Percentiles rank a stretch among this genome's conserved stretches.
phyloP scores from a whole-genome alignment of 2,113 vertebrate genomes.

The Chaetops frenatus region DNA sequence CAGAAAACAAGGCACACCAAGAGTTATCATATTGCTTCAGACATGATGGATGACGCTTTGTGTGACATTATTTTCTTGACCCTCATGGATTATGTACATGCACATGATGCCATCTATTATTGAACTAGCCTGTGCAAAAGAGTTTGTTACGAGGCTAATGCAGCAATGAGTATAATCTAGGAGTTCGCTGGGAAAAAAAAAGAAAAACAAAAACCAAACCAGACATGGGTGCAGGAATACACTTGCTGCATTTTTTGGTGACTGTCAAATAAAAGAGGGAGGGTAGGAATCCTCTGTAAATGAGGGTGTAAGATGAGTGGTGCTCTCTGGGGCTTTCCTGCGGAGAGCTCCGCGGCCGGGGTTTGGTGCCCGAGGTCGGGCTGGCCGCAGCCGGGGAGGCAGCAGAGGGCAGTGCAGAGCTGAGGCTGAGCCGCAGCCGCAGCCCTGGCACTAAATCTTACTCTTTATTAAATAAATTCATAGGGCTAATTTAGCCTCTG shows the following conservation, averaged over 20 bases:
- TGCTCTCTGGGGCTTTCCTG: background rate
- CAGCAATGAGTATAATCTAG: background rate
- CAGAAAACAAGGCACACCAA: background rate
- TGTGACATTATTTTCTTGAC: background rate
- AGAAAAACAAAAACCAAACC: background rate
- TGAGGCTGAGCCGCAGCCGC: constrained; percentile 14
- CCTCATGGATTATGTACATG: background rate
- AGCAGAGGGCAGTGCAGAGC: constrained; percentile 79
- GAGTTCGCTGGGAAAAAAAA: background rate
- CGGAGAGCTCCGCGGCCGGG: background rate
- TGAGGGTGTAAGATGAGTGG: background rate
- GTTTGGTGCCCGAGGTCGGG: background rate
- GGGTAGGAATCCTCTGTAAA: background rate
- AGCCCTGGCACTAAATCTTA: constrained; percentile 24
- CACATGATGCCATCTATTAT: background rate
- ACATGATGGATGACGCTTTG: background rate
- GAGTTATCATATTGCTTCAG: background rate
- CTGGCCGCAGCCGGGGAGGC: background rate
- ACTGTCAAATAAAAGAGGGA: background rate
- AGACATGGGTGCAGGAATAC: background rate
- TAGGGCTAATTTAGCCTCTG: constrained; percentile 70
- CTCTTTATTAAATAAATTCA: constrained; percentile 72
- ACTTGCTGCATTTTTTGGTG: background rate
- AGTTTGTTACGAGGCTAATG: constrained; percentile 34
- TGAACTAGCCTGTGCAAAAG: constrained; percentile 23